Conservation (phyloP, 1,140 invertebrate genomes). For the Zaprionus nigranus region DNA sequence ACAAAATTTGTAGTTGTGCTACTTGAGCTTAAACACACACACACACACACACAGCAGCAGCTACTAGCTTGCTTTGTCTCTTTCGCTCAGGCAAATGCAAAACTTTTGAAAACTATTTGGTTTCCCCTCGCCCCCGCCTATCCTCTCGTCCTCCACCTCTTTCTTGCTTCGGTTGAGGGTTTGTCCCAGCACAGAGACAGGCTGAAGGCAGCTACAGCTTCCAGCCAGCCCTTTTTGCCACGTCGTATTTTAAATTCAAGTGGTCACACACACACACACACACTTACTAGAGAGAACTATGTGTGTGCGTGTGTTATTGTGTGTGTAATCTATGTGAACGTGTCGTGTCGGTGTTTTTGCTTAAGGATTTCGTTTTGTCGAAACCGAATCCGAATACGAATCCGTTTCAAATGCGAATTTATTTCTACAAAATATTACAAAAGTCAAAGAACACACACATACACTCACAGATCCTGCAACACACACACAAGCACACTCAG, state of each 20-base stretch:
- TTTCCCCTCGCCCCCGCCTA: not conserved
- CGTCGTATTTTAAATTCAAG: slow-evolving; percentile 82
- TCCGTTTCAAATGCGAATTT: slow-evolving; percentile 84
- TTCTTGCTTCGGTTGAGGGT: not conserved
- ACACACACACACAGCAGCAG: slow-evolving; percentile 16
- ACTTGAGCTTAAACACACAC: slow-evolving; percentile 74
- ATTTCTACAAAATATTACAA: slow-evolving; percentile 84
- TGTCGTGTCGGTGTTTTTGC: slow-evolving; percentile 60
- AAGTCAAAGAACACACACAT: slow-evolving; percentile 75
- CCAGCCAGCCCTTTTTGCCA: slow-evolving; percentile 69
- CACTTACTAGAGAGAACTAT: not conserved
- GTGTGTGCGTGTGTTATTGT: slow-evolving; percentile 6
- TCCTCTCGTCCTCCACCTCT: too few relatives aligned
- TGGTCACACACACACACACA: slow-evolving; percentile 48
- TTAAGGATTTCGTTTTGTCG: slow-evolving; percentile 80
- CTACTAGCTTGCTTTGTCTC: slow-evolving; percentile 1
- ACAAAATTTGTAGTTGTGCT: slow-evolving; percentile 75
- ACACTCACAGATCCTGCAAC: not conserved
- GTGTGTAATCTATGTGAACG: slow-evolving; percentile 24
- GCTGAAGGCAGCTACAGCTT: not conserved
- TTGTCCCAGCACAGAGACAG: not conserved
- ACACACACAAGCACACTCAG: slow-evolving; percentile 4
- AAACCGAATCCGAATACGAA: slow-evolving; percentile 65
- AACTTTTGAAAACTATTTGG: slow-evolving; percentile 78
- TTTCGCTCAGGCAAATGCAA: slow-evolving; percentile 65